These are phyloP conservation scores for Sarcophaga rosellei DNA, from an alignment of 2,888 invertebrate species.

Conservation along the genomic window DNA sequence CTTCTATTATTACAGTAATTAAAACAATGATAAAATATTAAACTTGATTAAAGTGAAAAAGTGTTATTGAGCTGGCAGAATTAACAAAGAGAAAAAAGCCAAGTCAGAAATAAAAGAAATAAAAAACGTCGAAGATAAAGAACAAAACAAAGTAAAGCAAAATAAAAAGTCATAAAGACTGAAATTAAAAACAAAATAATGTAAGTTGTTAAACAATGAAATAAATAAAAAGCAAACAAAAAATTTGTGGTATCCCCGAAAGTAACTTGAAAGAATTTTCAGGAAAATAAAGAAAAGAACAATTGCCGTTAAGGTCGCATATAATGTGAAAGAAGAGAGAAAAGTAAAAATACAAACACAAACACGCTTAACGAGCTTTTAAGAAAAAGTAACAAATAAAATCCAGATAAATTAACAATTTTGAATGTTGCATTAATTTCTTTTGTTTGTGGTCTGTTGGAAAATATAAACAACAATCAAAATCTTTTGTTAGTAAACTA, in stretches of 20 bases:
- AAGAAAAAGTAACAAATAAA: conserved; percentile 43
- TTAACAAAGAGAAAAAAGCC: conserved; percentile 45
- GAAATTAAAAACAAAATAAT: conserved; percentile 61
- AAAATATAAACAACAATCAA: conserved; percentile 35
- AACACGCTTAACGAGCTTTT: neutral
- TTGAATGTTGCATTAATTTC: conserved; percentile 20
- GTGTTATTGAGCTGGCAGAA: conserved; percentile 7
- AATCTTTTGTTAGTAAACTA: conserved; percentile 47
- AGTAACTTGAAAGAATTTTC: conserved; percentile 24
- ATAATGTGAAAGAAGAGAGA: conserved; percentile 41
- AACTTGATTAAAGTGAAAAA: conserved; percentile 21
- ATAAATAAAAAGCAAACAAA: conserved; percentile 26
- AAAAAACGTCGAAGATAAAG: conserved; percentile 64
- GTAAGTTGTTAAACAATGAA: conserved; percentile 57
- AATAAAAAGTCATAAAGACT: conserved; percentile 27
- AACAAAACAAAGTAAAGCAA: conserved; percentile 66
- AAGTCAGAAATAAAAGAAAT: conserved; percentile 48
- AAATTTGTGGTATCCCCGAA: conserved; percentile 28
- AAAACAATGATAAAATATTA: conserved; percentile 2
- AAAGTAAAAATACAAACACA: conserved; percentile 36
- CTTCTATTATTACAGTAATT: neutral
- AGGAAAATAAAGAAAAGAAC: conserved; percentile 38
- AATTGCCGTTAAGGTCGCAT: conserved; percentile 61
- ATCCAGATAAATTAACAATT: conserved; percentile 44
- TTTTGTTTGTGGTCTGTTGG: conserved; percentile 40